phyloP scores from a whole-genome alignment of 2,113 vertebrate genomes.

The Naja naja region DNA sequence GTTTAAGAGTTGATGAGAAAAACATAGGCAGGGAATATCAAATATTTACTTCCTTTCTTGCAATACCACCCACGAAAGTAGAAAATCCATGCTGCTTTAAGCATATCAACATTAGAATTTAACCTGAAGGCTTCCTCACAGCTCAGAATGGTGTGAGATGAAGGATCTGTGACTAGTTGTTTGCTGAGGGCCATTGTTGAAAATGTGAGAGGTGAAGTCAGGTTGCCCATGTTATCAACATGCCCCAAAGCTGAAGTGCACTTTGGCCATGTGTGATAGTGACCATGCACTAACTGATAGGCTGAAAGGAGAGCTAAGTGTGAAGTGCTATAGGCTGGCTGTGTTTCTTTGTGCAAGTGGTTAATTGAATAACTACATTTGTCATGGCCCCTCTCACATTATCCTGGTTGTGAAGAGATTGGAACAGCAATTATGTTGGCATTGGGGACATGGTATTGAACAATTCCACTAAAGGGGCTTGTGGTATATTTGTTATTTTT shows the following conservation, averaged over 20 bases:
- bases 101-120: neutral
- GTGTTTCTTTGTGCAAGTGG: neutral
- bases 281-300: neutral
- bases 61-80: neutral
- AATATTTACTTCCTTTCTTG: neutral
- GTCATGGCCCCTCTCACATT: neutral
- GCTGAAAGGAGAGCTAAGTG: neutral
- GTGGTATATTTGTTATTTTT: neutral
- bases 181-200: neutral
- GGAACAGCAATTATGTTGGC: neutral
- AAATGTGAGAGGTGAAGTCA: neutral
- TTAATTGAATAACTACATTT: neutral
- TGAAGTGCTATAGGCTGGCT: neutral
- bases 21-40: neutral
- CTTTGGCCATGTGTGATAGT: neutral
- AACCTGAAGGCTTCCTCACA: neutral
- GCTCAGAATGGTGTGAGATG: neutral
- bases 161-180: neutral
- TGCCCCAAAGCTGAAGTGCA: neutral
- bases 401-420: neutral
- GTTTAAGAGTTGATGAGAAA: neutral
- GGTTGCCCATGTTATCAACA: neutral
- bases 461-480: neutral
- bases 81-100: neutral
- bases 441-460: neutral